Base-by-base conservation (phyloP, 2,888 invertebrate species). In the Acleris holmiana region DNA sequence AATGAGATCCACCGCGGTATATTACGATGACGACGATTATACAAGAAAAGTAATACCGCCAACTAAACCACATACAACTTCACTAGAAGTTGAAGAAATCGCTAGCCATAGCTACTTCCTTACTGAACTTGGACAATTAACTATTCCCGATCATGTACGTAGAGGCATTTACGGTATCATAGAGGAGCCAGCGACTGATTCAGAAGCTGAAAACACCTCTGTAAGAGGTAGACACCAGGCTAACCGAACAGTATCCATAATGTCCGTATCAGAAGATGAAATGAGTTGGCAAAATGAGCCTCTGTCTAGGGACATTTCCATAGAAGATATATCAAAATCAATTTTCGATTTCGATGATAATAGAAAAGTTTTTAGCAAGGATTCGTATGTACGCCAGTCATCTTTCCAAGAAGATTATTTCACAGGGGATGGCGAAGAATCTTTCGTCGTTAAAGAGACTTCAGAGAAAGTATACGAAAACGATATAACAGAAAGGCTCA, bases 191-290 rank as follows among this genome's bases (percentile, higher is more conserved):
- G 84, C 84, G 54, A 88, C 89, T 40, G 93, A 93, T 74, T 93
- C 93, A 3, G 93, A 93, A 83, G 94, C 80, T 67, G 89, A 86
- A 76, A 92, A 73, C 82, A 92, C 75, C 77, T 89, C 77, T 49
- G 84, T 76, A 78, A 82, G 76, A 68, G 78, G 79, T 2, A 87
- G 75, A 68, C 79, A 86, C 4, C 70, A 74, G 6, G 79, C 85
- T 0, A 93, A 92, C 73, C 90, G 94, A 70, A 93, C 94, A 4
- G 82, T 95, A n/a, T 95, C 95, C 0, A 95, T 95, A n/a, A 93
- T 94, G 67, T 95, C 95, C 1, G 86, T 94, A 35, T 94, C 95
- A 1, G 95, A 95, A 79, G 95, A 95, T 70, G 95, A 95, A 23
- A 88, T 88, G 69, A 94, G 93, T 49, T 85, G 93, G 83, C 93